Conservation (phyloP, 2,888 invertebrate species). For the Dynastes maya region DNA sequence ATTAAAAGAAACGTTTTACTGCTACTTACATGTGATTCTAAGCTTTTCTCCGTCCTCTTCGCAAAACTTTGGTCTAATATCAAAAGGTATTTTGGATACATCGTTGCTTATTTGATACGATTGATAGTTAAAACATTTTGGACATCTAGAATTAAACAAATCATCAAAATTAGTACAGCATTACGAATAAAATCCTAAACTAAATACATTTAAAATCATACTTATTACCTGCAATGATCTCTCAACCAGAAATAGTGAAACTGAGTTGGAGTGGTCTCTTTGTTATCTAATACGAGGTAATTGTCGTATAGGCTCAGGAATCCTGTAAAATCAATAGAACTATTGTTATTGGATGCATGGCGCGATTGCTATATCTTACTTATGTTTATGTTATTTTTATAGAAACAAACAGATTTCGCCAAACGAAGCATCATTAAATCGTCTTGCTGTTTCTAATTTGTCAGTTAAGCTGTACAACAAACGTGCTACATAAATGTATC, state of each 20-base stretch:
- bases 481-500: background rate
- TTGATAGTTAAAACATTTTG: constrained; percentile 74
- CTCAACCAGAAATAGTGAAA: constrained; percentile 75
- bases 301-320: constrained; percentile 45
- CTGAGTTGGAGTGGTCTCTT: constrained; percentile 8
- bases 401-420: background rate
- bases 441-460: too few relatives aligned
- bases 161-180: constrained; percentile 3
- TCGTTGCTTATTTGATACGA: constrained; percentile 77
- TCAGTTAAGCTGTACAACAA: too few relatives aligned
- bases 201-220: constrained; percentile 19
- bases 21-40: constrained; percentile 73
- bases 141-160: constrained; percentile 70
- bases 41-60: constrained; percentile 66
- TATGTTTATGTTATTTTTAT: background rate
- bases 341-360: background rate
- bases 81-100: constrained; percentile 73
- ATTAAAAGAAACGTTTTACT: too few relatives aligned
- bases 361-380: background rate
- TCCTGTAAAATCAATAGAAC: constrained; percentile 37
- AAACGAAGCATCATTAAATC: too few relatives aligned
- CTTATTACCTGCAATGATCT: constrained; percentile 75
- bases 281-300: constrained; percentile 46
- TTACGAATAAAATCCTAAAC: too few relatives aligned
- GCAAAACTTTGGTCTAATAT: constrained; percentile 68